phyloP scores from a whole-genome alignment of 2,888 invertebrate species.

The Melanophora roralis region DNA sequence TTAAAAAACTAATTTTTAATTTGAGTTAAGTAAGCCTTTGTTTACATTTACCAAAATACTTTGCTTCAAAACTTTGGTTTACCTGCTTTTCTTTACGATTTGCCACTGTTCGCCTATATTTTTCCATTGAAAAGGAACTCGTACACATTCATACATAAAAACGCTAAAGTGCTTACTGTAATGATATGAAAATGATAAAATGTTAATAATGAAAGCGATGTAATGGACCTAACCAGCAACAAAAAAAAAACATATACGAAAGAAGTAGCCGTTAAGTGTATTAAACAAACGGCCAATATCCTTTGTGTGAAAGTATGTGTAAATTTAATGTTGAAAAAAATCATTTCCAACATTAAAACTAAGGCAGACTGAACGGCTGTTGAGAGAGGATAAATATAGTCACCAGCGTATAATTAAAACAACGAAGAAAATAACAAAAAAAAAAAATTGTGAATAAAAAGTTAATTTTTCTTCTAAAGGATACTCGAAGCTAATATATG shows the following conservation, averaged over 20 bases:
- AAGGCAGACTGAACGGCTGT: background rate
- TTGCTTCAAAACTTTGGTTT: too few relatives aligned
- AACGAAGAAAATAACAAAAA: background rate
- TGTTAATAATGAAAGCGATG: conserved; percentile 3
- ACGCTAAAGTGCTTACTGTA: background rate
- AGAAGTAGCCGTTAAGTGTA: background rate
- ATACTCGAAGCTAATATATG: too few relatives aligned
- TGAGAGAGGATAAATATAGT: background rate
- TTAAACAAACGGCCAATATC: conserved; percentile 9
- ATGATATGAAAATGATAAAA: conserved; percentile 8
- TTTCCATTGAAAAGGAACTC: background rate
- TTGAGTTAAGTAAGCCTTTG: too few relatives aligned
- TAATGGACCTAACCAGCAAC: background rate
- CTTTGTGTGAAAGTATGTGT: background rate
- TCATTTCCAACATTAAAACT: background rate
- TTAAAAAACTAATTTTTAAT: too few relatives aligned
- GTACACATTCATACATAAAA: background rate
- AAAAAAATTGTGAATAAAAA: background rate
- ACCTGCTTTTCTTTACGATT: too few relatives aligned
- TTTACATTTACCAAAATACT: too few relatives aligned
- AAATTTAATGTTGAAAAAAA: background rate
- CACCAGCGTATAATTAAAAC: background rate
- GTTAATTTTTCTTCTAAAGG: background rate
- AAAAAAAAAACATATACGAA: background rate
- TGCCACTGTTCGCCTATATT: background rate